phyloP scores from a whole-genome alignment of 2,888 invertebrate species.

The Peribatodes rhomboidaria region DNA sequence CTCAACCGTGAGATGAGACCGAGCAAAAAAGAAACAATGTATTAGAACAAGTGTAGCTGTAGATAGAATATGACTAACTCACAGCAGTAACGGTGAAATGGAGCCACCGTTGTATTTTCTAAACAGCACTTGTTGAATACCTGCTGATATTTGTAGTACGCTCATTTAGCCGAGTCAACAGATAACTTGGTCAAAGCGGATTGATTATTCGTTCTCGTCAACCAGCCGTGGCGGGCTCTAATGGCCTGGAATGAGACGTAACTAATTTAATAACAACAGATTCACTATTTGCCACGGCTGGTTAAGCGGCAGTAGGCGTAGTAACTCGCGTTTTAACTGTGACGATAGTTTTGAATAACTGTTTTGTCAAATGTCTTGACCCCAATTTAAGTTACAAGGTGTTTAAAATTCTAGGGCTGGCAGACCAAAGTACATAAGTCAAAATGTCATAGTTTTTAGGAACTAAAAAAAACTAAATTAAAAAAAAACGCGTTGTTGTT shows the following conservation, averaged over 20 bases:
- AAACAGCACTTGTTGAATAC: too few relatives aligned
- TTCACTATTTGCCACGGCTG: slow-evolving; percentile 36
- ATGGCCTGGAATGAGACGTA: slow-evolving; percentile 49
- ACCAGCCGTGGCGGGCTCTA: slow-evolving; percentile 48
- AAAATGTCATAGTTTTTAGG: too few relatives aligned
- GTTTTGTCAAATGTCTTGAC: background rate
- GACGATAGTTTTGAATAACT: background rate
- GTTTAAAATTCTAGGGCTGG: too few relatives aligned
- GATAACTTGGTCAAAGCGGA: slow-evolving; percentile 12
- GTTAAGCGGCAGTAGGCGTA: slow-evolving; percentile 1
- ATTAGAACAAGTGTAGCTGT: background rate
- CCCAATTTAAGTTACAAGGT: background rate
- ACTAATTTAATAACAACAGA: slow-evolving; percentile 51
- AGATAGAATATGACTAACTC: too few relatives aligned
- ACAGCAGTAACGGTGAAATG: background rate
- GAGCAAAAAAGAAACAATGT: background rate
- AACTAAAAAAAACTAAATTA: too few relatives aligned
- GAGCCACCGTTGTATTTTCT: background rate
- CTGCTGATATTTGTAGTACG: background rate
- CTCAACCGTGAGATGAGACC: background rate
- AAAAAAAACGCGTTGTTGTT: too few relatives aligned
- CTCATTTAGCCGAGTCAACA: background rate
- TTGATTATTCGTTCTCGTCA: slow-evolving; percentile 39
- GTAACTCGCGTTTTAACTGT: background rate
- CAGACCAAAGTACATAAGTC: too few relatives aligned